These are phyloP conservation scores for Psittacus erithacus DNA, from an alignment of 2,113 vertebrate genomes.

Conservation along the genomic window DNA sequence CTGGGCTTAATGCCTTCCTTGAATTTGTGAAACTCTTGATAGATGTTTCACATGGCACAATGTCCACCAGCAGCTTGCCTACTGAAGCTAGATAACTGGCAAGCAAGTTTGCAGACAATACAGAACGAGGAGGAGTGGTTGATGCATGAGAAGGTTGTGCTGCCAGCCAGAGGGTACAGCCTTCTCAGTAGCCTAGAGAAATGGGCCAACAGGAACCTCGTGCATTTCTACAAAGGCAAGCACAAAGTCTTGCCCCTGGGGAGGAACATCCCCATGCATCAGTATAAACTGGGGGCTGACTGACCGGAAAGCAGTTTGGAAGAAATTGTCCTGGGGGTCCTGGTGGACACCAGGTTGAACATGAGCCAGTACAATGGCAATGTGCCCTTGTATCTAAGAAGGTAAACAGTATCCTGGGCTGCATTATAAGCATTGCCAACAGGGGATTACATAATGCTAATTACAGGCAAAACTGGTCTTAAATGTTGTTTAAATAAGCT, in stretches of 20 bases:
- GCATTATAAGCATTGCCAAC: neutral
- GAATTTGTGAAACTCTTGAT: neutral
- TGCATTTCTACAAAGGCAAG: neutral
- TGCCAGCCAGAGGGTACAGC: neutral
- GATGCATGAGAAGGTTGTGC: neutral
- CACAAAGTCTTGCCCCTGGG: neutral
- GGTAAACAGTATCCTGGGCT: neutral
- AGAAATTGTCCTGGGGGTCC: neutral
- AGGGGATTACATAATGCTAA: neutral
- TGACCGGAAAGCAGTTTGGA: neutral
- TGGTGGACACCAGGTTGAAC: neutral
- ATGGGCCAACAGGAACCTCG: neutral
- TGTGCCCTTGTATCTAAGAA: neutral
- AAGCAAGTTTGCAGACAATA: neutral
- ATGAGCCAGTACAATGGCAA: neutral
- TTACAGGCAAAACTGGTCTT: neutral
- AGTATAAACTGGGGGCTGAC: rapidly evolving
- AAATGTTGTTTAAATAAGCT: neutral
- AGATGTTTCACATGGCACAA: neutral
- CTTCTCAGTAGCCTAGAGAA: rapidly evolving
- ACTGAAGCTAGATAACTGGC: neutral
- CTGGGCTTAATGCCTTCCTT: rapidly evolving
- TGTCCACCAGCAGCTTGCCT: neutral
- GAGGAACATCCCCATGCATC: neutral
- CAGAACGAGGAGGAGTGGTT: neutral